A percentile compares a stretch with the other conserved stretches of the same genome.
Conservation (phyloP, 2,113 vertebrate species). For the Dendrocopos noguchii region DNA sequence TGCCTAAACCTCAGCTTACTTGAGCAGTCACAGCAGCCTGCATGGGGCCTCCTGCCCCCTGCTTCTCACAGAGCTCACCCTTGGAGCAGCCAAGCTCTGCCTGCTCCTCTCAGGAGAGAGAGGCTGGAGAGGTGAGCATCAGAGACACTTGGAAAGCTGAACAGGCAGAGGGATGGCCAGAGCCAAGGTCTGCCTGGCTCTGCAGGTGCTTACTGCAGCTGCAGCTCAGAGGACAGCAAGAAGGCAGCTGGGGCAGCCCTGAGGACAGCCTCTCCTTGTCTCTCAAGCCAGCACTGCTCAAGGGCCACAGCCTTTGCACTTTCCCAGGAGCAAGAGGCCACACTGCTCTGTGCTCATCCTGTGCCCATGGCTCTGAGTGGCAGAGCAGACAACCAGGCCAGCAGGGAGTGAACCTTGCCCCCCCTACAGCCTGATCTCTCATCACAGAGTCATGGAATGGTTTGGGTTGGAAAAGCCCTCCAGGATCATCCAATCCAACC, state of each 20-base stretch:
- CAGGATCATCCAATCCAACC: too few species aligned
- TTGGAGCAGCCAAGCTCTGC: background rate
- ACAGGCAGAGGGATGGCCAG: background rate
- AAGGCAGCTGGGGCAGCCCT: background rate
- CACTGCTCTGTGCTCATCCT: background rate
- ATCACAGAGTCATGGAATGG: too few species aligned
- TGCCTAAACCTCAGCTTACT: background rate
- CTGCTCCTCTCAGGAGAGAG: background rate
- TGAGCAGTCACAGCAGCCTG: background rate
- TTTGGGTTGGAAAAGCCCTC: too few species aligned
- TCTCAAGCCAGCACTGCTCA: background rate
- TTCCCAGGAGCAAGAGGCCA: background rate
- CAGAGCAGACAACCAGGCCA: background rate
- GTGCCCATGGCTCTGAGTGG: too few species aligned
- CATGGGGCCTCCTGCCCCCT: too few species aligned
- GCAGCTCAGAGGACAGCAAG: background rate
- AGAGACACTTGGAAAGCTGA: background rate
- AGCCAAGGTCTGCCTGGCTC: background rate
- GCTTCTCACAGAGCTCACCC: background rate
- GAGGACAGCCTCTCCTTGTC: background rate
- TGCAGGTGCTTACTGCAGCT: background rate
- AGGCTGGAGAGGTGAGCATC: background rate
- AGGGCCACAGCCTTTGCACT: background rate
- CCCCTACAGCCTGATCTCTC: background rate
- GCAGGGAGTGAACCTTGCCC: background rate